Evolutionary conservation across 2,113 vertebrate genomes (phyloP).

Genomic region (Tor tambroides): DNA sequence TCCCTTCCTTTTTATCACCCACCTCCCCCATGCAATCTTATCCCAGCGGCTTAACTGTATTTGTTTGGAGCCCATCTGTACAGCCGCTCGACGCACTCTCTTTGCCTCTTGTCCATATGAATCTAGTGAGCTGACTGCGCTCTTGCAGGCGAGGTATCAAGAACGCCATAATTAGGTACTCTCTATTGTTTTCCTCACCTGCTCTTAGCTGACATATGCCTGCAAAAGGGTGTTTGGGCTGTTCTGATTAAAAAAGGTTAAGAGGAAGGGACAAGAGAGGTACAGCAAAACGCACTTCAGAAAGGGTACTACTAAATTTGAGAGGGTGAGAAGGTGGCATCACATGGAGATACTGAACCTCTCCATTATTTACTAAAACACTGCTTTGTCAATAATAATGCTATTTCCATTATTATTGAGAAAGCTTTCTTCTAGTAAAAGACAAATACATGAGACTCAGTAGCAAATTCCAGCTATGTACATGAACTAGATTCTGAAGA

Average conservation of each 20-base stretch:
- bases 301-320: neutral
- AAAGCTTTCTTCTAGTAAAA: neutral
- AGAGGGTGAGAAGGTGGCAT: neutral
- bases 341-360: conserved; percentile 9
- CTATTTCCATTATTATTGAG: neutral
- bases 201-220: neutral
- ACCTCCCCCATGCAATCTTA: conserved; percentile 33
- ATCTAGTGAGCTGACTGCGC: conserved; percentile 46
- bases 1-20: neutral
- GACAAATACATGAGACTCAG: neutral
- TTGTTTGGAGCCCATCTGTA: conserved; percentile 52
- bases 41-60: conserved; percentile 37
- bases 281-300: neutral
- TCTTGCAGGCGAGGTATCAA: neutral
- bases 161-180: conserved; percentile 45
- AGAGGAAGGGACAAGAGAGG: neutral
- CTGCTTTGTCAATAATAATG: neutral
- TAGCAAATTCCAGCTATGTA: neutral
- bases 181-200: conserved; percentile 37
- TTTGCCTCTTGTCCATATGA: conserved; percentile 28
- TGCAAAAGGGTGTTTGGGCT: neutral
- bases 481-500: neutral
- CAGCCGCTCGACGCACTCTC: conserved; percentile 3
- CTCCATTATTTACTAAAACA: neutral
- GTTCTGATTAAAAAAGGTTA: conserved; percentile 26